Evolutionary conservation across 2,113 vertebrate species (phyloP), one percentile per base, ranked within the genome.

Genomic region (Natator depressus): DNA sequence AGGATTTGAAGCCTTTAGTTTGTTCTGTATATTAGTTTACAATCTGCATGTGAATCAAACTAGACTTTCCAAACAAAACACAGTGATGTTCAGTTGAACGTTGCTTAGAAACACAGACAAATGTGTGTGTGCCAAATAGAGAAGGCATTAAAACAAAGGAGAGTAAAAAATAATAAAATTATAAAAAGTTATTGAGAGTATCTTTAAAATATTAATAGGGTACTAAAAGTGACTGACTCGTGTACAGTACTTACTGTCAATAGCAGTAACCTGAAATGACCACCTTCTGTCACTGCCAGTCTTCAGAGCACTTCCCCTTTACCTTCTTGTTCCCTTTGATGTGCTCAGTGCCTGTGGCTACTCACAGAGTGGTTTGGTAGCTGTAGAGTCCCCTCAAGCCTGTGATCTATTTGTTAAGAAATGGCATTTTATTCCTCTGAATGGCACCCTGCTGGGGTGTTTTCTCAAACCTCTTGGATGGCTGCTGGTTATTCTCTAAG

Each of bases 361-460:
- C 85, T 95, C 1, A 0, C 82, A 76, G 65, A n/a, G 29, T 84
- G 57, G 49, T 54, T 93, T 90, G 84, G 84, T 94, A 93, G 57
- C 80, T 96, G 84, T 85, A 92, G 86, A 79, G 88, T 85, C 35
- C 53, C 82, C 27, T 82, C 24, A 84, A 84, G 54, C 46, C 91
- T 97, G 50, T 94, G 83, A 93, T 96, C 20, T 91, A 81, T 95
- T 95, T 95, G 96, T 95, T 27, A 96, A 96, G 94, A 97, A 87
- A n/a, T 85, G 82, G 76, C 47, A 88, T 91, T 91, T 96, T 96
- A 59, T 97, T 85, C 38, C 53, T 94, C 90, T 94, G 72, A 97
- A 89, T 96, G 96, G 24, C 42, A 88, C 90, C 57, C 82, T 83
- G 79, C 83, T 95, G 94, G 19, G n/a, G 49, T 79, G 72, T 84